phyloP scores from a whole-genome alignment of 1,140 invertebrate species.

The Lordiphosa collinella region DNA sequence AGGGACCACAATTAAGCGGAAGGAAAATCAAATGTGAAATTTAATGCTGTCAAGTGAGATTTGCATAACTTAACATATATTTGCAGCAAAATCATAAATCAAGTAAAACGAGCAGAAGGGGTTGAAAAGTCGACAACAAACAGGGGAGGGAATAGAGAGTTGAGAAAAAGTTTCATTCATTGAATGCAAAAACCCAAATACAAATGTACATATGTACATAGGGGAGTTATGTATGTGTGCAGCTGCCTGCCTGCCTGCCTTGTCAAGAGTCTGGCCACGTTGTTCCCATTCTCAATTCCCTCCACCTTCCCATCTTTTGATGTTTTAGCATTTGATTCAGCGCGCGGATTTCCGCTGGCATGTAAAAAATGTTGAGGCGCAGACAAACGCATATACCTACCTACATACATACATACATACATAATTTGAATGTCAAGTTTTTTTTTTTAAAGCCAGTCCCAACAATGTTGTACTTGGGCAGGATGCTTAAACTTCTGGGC shows the following conservation, averaged over 20 bases:
- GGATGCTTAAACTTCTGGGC: constrained; percentile 4
- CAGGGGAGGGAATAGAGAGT: constrained; percentile 3
- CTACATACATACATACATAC: neutral
- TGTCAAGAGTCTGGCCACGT: constrained; percentile 14
- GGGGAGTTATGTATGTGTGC: neutral
- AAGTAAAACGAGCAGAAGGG: constrained; percentile 14
- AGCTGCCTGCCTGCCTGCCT: constrained; percentile 4
- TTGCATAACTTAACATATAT: constrained; percentile 58
- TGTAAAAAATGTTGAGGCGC: constrained; percentile 7
- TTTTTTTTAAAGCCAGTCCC: constrained; percentile 9
- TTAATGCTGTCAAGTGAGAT: constrained; percentile 35
- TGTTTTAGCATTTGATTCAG: constrained; percentile 14
- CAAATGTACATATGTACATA: constrained; percentile 1
- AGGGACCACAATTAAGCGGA: constrained; percentile 24
- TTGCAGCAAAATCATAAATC: constrained; percentile 29
- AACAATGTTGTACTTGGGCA: neutral
- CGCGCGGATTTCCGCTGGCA: constrained; percentile 4
- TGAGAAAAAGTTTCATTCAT: constrained; percentile 17
- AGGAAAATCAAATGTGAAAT: constrained; percentile 58
- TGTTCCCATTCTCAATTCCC: constrained; percentile 4
- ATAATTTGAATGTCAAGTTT: constrained; percentile 71
- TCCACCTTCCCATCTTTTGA: constrained; percentile 2
- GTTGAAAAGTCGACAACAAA: constrained; percentile 19
- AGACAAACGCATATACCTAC: neutral
- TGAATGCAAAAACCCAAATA: constrained; percentile 10